Evolutionary conservation across 2,888 invertebrate genomes (phyloP), one percentile per base, ranked within the genome.

Genomic region (Acanthosepion esculentum): DNA sequence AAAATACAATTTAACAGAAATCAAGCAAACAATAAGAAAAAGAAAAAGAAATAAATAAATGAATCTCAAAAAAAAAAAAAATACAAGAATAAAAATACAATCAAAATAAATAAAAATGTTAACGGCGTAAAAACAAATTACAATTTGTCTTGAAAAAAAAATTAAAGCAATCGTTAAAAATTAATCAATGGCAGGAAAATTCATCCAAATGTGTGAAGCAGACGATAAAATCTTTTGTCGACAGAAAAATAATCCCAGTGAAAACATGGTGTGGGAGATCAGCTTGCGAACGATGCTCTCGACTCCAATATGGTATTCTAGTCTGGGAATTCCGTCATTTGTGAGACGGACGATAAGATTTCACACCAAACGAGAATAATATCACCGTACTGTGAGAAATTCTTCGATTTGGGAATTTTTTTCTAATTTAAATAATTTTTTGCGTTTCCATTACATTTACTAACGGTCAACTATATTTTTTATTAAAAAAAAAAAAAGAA

Each of bases 191-290:
- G 78, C 78, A 33, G n/a, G n/a, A 15, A 78, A 78, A 78, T 78
- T 18, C 78, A n/a, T 15, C 78, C 78, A 78, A 78, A 78, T 78
- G 78, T 78, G 78, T 78, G 78, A 78, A 78, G n/a, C n/a, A 78
- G 78, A 78, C 78, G 78, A 78, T 78, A 78, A 78, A 78, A 78
- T 78, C 78, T 78, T 78, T 78, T 33, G 78, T 78, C n/a, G n/a
- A 78, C n/a, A 78, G 78, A 78, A 78, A 78, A 78, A 78, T 78
- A 78, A 78, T 78, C 78, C 78, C 15, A n/a, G n/a, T 10, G 78
- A 78, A 10, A 78, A n/a, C 78, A 33, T 15, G n/a, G 18, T 33
- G 78, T n/a, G 78, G 78, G n/a, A 78, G 78, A n/a, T 78, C n/a
- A 18, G 78, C 3, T n/a, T n/a, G 78, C 18, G 18, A 78, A 78